Conservation (phyloP, 2,888 invertebrate species). For the Pristionchus arcanus region DNA sequence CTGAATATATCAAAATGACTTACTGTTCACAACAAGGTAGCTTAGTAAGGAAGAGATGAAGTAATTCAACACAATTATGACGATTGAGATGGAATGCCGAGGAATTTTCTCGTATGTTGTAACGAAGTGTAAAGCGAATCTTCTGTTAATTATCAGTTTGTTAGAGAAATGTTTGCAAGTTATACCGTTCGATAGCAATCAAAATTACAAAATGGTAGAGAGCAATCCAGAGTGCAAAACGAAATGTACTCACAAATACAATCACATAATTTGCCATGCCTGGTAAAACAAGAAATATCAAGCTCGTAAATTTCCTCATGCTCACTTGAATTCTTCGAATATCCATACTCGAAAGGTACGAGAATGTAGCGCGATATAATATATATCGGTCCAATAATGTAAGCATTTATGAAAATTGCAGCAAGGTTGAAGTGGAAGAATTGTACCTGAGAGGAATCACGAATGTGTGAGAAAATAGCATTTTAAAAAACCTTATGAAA, state of each 20-base stretch:
- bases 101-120: background rate
- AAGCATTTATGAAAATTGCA: background rate
- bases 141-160: background rate
- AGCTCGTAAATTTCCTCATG: background rate
- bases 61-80: background rate
- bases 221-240: background rate
- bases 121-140: background rate
- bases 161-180: too few relatives aligned
- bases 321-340: background rate
- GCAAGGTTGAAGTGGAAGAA: constrained; percentile 21
- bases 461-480: too few relatives aligned
- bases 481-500: background rate
- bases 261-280: background rate
- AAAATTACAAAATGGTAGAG: background rate
- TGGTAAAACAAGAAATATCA: background rate
- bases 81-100: background rate
- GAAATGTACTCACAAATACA: background rate
- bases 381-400: background rate
- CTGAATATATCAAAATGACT: background rate
- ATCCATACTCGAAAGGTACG: background rate
- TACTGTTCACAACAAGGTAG: background rate
- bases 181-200: background rate
- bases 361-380: background rate
- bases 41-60: background rate
- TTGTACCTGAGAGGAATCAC: background rate